Evolutionary conservation across 2,888 invertebrate species (phyloP), one percentile per base, ranked within the genome.

Genomic region (Amiota communis): DNA sequence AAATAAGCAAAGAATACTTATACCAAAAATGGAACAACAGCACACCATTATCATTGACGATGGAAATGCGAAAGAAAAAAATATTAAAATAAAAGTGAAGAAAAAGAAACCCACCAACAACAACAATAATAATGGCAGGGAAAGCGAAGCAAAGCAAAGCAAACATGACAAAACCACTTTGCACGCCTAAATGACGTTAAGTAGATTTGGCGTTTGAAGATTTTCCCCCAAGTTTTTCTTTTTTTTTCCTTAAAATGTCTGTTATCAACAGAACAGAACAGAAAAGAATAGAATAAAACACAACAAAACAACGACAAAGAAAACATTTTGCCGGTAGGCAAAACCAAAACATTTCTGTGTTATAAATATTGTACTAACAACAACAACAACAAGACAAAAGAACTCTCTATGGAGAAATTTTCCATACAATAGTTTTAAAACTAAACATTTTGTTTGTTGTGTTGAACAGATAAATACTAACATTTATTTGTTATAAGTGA

Each of bases 161-260:
- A 36, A 46, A 23, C 56, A 63, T 46, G 70, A 49, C 70, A 59
- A 61, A 71, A 71, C 63, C 64, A 64, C 53, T 64, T 71, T 23
- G 64, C 53, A 65, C 64, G 64, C 63, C 51, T 51, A 63, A 71
- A 71, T 64, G 71, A 71, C 36, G 46, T 65, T 71, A 71, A 71
- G 64, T 64, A 71, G 71, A 71, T 71, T 71, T 71, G 56, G n/a
- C 71, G 51, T 71, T 71, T 56, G 46, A 36, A 36, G 59, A 59
- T 70, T 70, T 69, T 56, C n/a, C 63, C 36, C 69, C 13, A 23
- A 23, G 20, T 53, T 69, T 53, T 68, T 23, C 23, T 68, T n/a
- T 20, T 53, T 15, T 56, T 56, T 51, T 17, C 49, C 8, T 15
- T 64, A n/a, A 36, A 64, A 64, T 9, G 13, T 65, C 47, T 47